These are phyloP conservation scores for Heliconius erato DNA, from an alignment of 2,888 invertebrate genomes.

Conservation along the genomic window DNA sequence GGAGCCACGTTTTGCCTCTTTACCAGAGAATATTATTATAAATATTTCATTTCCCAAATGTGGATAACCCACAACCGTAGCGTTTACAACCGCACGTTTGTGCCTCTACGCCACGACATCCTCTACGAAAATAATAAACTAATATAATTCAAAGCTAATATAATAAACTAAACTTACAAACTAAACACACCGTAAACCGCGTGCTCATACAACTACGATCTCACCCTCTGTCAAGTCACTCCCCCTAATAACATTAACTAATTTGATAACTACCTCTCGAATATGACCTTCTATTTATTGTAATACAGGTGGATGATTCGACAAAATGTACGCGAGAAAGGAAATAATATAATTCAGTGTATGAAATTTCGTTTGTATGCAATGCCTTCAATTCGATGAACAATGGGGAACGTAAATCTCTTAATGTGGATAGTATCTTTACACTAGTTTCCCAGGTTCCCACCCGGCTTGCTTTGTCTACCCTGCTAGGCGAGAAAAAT, in stretches of 20 bases:
- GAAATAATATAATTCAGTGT: background rate
- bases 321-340: background rate
- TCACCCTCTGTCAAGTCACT: constrained; percentile 13
- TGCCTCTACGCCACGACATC: background rate
- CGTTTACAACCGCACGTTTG: background rate
- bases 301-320: constrained; percentile 12
- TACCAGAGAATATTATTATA: no score
- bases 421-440: no score
- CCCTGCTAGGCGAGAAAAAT: no score
- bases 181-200: background rate
- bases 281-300: background rate
- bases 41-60: no score
- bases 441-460: no score
- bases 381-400: no score
- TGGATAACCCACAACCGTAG: no score
- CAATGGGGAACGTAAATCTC: no score
- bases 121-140: background rate
- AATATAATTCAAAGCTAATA: background rate
- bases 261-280: constrained; percentile 19
- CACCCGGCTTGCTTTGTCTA: no score
- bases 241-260: constrained; percentile 22
- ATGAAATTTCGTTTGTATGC: background rate
- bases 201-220: background rate
- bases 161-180: constrained; percentile 3
- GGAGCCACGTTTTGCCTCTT: no score